Percentiles rank a stretch among this genome's conserved stretches.
phyloP scores from a whole-genome alignment of 2,113 vertebrate species.

The Talpa occidentalis region DNA sequence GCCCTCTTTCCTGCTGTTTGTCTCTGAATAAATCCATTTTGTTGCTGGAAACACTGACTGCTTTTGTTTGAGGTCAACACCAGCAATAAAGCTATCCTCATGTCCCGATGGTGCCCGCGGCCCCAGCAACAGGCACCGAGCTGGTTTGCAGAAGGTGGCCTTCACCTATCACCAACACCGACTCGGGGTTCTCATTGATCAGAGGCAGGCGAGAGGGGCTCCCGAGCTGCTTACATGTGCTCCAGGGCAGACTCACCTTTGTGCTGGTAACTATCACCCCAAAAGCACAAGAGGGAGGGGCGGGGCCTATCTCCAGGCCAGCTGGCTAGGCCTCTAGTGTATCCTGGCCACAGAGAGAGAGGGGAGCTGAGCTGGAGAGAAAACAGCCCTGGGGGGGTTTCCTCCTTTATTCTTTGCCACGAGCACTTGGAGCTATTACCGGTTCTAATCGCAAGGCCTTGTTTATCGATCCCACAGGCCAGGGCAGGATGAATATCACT shows the following conservation, averaged over 20 bases:
- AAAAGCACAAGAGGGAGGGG: too few relatives aligned
- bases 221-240: not conserved
- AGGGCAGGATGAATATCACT: slow-evolving; percentile 52
- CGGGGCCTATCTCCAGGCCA: too few relatives aligned
- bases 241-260: not conserved
- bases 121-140: not conserved
- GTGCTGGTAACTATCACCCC: not conserved
- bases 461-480: slow-evolving; percentile 43
- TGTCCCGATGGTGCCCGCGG: rapidly evolving
- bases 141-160: not conserved
- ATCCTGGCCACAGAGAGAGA: not conserved
- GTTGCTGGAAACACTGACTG: not conserved
- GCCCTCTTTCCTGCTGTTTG: not conserved
- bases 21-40: not conserved
- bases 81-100: not conserved
- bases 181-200: not conserved
- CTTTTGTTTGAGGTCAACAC: not conserved
- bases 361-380: not conserved
- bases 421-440: not conserved
- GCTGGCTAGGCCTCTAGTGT: not conserved
- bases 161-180: not conserved
- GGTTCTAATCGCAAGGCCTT: rapidly evolving
- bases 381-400: too few relatives aligned
- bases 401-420: not conserved
- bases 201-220: not conserved